Evolutionary conservation across 2,888 invertebrate species (phyloP).

Genomic region (Rutpela maculata): DNA sequence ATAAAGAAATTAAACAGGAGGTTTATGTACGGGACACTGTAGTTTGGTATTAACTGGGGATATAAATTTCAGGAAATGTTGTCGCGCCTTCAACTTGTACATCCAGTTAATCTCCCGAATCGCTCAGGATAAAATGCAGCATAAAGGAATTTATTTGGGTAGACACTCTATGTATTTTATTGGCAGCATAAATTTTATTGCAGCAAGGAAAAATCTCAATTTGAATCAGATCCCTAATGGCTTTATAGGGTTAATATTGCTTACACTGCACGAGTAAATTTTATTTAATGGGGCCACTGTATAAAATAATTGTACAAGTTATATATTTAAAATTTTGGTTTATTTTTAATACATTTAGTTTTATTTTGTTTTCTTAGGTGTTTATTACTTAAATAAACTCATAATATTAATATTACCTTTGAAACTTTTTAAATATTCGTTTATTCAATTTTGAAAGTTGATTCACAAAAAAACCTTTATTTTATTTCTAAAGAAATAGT

Average conservation of each 20-base stretch:
- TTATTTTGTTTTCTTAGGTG: too few relatives aligned
- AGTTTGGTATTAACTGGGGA: neutral
- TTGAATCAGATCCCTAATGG: conserved; percentile 21
- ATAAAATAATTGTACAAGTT: too few relatives aligned
- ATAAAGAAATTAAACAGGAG: conserved; percentile 2
- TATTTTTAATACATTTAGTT: too few relatives aligned
- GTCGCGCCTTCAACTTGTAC: conserved; percentile 25
- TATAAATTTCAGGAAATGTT: conserved; percentile 32
- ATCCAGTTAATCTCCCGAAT: conserved; percentile 34
- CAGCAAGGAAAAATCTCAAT: conserved; percentile 27
- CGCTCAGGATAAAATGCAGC: conserved; percentile 32
- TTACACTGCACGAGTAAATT: neutral
- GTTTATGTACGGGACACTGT: neutral
- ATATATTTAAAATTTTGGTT: too few relatives aligned
- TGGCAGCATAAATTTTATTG: conserved; percentile 40
- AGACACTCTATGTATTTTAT: conserved; percentile 37
- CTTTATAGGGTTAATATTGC: conserved; percentile 11
- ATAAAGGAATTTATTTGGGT: conserved; percentile 38
- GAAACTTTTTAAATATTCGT: too few relatives aligned
- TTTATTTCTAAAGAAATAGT: too few relatives aligned
- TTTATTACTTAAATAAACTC: too few relatives aligned
- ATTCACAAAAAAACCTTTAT: too few relatives aligned
- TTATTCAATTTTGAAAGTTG: too few relatives aligned
- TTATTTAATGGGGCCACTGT: too few relatives aligned
- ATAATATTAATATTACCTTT: too few relatives aligned